A percentile compares a stretch with the other conserved stretches of the same genome.
These are phyloP conservation scores for Ethmia dodecea DNA, from an alignment of 2,888 invertebrate species.

Conservation along the genomic window DNA sequence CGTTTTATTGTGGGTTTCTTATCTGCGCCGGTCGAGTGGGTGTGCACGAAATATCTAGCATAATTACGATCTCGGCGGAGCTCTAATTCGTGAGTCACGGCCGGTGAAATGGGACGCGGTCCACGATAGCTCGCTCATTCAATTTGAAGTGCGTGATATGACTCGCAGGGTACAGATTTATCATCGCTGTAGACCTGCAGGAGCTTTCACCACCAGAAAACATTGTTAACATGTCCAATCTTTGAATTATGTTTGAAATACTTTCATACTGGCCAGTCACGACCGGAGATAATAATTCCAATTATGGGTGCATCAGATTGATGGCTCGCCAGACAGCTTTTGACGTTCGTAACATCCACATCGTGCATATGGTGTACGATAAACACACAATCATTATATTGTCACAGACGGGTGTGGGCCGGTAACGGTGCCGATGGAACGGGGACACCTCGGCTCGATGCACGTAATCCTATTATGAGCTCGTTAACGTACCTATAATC, in stretches of 20 bases:
- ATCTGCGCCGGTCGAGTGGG: conserved; percentile 45
- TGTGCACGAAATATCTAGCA: conserved; percentile 63
- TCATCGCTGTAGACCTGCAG: conserved; percentile 29
- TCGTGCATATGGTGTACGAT: conserved; percentile 40
- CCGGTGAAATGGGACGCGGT: conserved; percentile 62
- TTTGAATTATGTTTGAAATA: conserved; percentile 27
- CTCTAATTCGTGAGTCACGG: conserved; percentile 76
- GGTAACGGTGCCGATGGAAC: conserved; percentile 56
- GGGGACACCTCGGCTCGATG: conserved; percentile 56
- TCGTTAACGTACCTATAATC: conserved; percentile 70
- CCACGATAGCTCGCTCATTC: conserved; percentile 56
- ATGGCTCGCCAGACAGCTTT: conserved; percentile 41
- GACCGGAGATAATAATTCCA: conserved; percentile 30
- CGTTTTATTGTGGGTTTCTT: conserved; percentile 45
- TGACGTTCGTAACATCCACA: conserved; percentile 37
- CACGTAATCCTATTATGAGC: conserved; percentile 72
- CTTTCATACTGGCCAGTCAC: conserved; percentile 29
- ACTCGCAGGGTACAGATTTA: conserved; percentile 52
- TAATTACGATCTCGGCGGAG: conserved; percentile 68
- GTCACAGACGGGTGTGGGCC: conserved; percentile 61
- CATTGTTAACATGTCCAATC: conserved; percentile 27
- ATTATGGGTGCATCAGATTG: conserved; percentile 32
- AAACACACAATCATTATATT: conserved; percentile 66
- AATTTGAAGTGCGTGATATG: conserved; percentile 62
- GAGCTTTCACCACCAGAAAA: conserved; percentile 47